phyloP scores from a whole-genome alignment of 2,888 invertebrate species.

The Cheilosia impressa region DNA sequence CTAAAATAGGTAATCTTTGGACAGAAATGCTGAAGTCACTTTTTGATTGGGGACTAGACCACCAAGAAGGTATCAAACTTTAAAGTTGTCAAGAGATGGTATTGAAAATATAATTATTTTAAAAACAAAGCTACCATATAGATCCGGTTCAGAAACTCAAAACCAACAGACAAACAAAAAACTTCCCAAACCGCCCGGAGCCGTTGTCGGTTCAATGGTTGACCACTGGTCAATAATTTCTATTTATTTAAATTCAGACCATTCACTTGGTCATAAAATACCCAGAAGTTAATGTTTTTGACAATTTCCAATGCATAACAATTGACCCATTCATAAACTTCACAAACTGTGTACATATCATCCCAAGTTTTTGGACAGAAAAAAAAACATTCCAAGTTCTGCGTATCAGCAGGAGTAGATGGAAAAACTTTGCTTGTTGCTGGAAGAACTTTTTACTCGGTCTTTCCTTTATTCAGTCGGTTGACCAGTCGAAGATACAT shows the following conservation, averaged over 20 bases:
- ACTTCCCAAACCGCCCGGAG: constrained; percentile 34
- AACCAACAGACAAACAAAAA: constrained; percentile 49
- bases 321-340: constrained; percentile 62
- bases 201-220: constrained; percentile 36
- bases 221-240: constrained; percentile 53
- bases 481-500: constrained; percentile 37
- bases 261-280: constrained; percentile 34
- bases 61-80: too few relatives aligned
- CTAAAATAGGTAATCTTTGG: too few relatives aligned
- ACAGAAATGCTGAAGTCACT: too few relatives aligned
- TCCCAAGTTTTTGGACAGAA: constrained; percentile 9
- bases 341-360: constrained; percentile 37
- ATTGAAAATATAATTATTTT: too few relatives aligned
- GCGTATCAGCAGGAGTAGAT: constrained; percentile 13
- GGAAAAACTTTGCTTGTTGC: constrained; percentile 37
- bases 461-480: constrained; percentile 18
- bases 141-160: not conserved
- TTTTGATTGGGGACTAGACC: too few relatives aligned
- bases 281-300: constrained; percentile 60
- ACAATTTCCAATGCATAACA: constrained; percentile 60
- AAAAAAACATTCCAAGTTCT: constrained; percentile 16
- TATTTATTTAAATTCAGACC: constrained; percentile 44
- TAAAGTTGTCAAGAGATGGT: too few relatives aligned
- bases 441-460: constrained; percentile 26
- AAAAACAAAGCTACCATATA: not conserved